A percentile compares a stretch with the other conserved stretches of the same genome.
Evolutionary conservation across 2,888 invertebrate genomes (phyloP).

Genomic region (Meiosimyza decipiens): DNA sequence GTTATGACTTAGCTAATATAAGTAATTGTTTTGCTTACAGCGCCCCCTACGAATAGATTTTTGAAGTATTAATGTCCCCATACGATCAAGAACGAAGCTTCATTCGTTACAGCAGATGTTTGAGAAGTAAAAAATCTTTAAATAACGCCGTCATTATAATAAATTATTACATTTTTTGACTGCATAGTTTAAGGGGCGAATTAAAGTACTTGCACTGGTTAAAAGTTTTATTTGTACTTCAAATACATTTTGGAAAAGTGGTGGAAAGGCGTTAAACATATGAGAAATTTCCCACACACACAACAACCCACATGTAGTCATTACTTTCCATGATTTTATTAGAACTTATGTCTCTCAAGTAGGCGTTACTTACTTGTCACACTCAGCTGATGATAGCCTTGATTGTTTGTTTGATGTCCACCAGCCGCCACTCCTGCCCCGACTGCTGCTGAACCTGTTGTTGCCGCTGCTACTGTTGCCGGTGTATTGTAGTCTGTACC

Average conservation of each 20-base stretch:
- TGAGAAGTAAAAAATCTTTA: too few species aligned
- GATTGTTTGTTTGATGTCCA: constrained; percentile 50
- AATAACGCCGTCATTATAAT: too few species aligned
- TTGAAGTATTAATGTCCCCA: too few species aligned
- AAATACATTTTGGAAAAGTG: background rate
- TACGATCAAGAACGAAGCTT: too few species aligned
- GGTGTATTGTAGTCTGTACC: constrained; percentile 41
- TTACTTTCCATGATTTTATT: background rate
- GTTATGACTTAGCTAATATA: too few species aligned
- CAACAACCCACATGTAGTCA: background rate
- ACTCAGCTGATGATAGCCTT: constrained; percentile 75
- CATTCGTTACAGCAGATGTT: too few species aligned
- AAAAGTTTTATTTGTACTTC: too few species aligned
- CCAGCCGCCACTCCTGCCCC: constrained; percentile 39
- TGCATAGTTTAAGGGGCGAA: too few species aligned
- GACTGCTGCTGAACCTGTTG: constrained; percentile 34
- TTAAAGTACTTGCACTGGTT: too few species aligned
- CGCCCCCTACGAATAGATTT: too few species aligned
- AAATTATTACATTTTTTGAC: too few species aligned
- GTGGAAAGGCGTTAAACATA: constrained; percentile 7
- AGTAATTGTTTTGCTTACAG: too few species aligned
- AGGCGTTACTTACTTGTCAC: constrained; percentile 72
- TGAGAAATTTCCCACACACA: constrained; percentile 26
- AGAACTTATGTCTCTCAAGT: background rate
- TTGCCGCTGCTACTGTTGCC: constrained; percentile 38